phyloP scores from a whole-genome alignment of 2,113 vertebrate species.

The Petromus typicus region DNA sequence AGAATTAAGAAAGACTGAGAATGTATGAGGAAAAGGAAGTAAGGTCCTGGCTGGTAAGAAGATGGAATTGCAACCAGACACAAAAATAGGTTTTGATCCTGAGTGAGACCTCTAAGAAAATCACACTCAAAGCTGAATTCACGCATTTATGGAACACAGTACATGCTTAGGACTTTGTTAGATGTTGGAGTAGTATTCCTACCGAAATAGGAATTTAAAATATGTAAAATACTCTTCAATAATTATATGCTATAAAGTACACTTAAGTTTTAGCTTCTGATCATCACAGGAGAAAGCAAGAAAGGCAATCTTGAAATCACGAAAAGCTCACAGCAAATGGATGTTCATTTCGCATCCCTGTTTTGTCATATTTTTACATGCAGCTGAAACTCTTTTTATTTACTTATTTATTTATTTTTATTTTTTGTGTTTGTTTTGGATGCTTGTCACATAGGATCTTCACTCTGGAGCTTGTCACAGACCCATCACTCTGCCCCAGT shows the following conservation, averaged over 20 bases:
- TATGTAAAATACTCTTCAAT: not conserved
- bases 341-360: not conserved
- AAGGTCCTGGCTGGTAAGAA: not conserved
- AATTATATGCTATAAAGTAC: not conserved
- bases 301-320: not conserved
- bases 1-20: not conserved
- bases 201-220: not conserved
- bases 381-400: not conserved
- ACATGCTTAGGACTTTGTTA: not conserved
- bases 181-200: not conserved
- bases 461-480: not conserved
- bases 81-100: not conserved
- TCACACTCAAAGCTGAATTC: not conserved
- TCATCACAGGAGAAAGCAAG: not conserved
- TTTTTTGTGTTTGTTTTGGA: not conserved
- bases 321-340: not conserved
- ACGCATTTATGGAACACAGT: not conserved
- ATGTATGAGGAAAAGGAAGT: not conserved
- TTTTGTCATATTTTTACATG: not conserved
- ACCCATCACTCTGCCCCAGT: not conserved
- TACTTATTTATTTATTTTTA: too few relatives aligned
- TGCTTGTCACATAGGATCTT: not conserved
- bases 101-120: not conserved
- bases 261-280: not conserved
- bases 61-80: not conserved